phyloP scores from a whole-genome alignment of 2,113 vertebrate genomes.

The Arizona elegans region DNA sequence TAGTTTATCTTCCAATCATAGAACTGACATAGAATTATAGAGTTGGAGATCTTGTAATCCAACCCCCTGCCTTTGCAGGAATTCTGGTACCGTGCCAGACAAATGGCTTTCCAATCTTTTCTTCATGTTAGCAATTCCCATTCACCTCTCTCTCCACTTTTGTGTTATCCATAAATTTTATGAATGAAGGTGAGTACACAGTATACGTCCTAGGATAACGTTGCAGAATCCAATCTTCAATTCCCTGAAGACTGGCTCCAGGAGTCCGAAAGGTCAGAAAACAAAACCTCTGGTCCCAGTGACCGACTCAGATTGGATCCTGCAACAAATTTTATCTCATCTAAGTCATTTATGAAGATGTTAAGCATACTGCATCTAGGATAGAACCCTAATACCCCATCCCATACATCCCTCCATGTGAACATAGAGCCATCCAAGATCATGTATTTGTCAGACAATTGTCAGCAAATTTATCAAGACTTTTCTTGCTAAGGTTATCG shows the following conservation, averaged over 20 bases:
- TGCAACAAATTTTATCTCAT: background rate
- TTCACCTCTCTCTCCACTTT: background rate
- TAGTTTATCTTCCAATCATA: background rate
- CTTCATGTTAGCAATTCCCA: background rate
- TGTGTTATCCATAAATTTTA: background rate
- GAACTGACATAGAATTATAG: background rate
- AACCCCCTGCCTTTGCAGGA: background rate
- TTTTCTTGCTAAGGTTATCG: background rate
- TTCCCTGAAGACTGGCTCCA: background rate
- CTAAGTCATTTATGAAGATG: background rate
- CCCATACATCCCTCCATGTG: background rate
- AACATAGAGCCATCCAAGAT: background rate
- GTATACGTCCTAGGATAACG: background rate
- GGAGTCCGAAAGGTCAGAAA: background rate
- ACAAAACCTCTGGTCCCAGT: background rate
- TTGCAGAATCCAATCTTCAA: background rate
- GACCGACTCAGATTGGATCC: background rate
- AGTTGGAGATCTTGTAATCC: background rate
- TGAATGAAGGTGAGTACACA: background rate
- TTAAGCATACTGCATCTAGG: background rate
- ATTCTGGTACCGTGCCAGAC: background rate
- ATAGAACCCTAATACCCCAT: background rate
- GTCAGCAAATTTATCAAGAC: background rate
- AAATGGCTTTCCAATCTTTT: background rate
- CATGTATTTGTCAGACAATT: background rate